A percentile compares a stretch with the other conserved stretches of the same genome.
These are phyloP conservation scores for Tolypeutes matacus DNA, from an alignment of 2,797 vertebrate species.

Conservation along the genomic window DNA sequence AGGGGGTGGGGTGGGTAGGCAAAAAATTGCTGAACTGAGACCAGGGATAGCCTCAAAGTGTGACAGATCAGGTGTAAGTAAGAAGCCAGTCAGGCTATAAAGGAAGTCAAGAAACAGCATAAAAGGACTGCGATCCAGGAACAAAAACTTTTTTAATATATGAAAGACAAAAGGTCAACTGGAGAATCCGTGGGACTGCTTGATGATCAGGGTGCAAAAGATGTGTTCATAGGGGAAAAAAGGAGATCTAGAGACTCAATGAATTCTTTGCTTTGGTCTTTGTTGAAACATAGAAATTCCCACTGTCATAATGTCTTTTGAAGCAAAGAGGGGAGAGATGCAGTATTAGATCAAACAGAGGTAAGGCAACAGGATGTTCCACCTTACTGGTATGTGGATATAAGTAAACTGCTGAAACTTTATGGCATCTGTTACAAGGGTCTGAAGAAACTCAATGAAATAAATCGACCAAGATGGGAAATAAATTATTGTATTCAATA, in stretches of 20 bases:
- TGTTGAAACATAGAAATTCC: constrained; percentile 80
- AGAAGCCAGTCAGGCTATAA: constrained; percentile 74
- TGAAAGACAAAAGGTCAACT: constrained; percentile 80
- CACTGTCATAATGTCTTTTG: constrained; percentile 81
- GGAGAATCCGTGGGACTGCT: constrained; percentile 73
- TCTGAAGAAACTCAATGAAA: constrained; percentile 62
- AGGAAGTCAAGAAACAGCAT: constrained; percentile 78
- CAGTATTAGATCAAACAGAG: constrained; percentile 79
- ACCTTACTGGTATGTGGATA: constrained; percentile 53
- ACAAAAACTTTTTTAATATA: constrained; percentile 82
- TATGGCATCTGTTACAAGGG: constrained; percentile 48
- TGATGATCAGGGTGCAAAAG: constrained; percentile 77
- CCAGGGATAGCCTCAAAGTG: constrained; percentile 67
- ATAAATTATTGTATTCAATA: not conserved
- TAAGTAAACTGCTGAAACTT: constrained; percentile 79
- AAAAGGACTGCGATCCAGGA: constrained; percentile 75
- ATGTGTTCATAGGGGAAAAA: constrained; percentile 62
- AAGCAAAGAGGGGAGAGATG: constrained; percentile 77
- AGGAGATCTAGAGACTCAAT: constrained; percentile 70
- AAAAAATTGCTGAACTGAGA: constrained; percentile 71
- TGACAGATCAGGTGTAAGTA: constrained; percentile 82
- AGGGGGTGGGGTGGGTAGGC: not conserved
- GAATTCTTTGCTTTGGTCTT: constrained; percentile 82
- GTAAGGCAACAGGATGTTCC: constrained; percentile 75
- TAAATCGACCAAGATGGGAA: constrained; percentile 34